Evolutionary conservation across 1,140 invertebrate genomes (phyloP).

Genomic region (Geopemphigus sp.): DNA sequence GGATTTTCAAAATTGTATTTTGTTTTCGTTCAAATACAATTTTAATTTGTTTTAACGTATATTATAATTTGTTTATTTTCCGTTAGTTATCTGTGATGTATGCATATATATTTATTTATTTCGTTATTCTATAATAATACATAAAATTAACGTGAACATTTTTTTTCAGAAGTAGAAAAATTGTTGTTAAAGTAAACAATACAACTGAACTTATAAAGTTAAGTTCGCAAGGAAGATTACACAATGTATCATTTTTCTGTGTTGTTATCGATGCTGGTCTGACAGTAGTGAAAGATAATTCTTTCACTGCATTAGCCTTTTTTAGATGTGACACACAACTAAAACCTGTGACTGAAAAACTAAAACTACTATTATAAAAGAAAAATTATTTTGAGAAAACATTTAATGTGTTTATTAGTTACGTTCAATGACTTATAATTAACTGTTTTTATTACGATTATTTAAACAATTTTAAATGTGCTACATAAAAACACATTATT

Average conservation of each 20-base stretch:
- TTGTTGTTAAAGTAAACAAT: constrained; percentile 26
- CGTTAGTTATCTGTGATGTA: too few relatives aligned
- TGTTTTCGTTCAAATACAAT: too few relatives aligned
- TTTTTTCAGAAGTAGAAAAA: constrained; percentile 39
- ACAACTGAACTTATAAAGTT: not conserved
- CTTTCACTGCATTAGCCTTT: constrained; percentile 35
- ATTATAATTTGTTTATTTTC: too few relatives aligned
- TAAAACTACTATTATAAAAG: constrained; percentile 28
- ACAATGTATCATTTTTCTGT: constrained; percentile 17
- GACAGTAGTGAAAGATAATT: not conserved
- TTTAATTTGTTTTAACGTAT: too few relatives aligned
- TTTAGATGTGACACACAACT: constrained; percentile 20
- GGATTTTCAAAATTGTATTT: too few relatives aligned
- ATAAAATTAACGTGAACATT: too few relatives aligned
- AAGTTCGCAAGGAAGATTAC: not conserved
- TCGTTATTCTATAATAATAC: too few relatives aligned
- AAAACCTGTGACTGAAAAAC: constrained; percentile 37
- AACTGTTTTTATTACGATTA: not conserved
- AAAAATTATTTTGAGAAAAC: not conserved
- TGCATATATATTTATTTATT: too few relatives aligned
- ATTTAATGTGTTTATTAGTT: constrained; percentile 27
- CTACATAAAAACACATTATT: constrained; percentile 24
- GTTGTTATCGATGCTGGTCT: constrained; percentile 26
- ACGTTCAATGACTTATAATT: constrained; percentile 20
- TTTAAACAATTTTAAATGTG: constrained; percentile 28